Evolutionary conservation across 1,140 invertebrate species (phyloP).

Genomic region (Pissodes strobi): DNA sequence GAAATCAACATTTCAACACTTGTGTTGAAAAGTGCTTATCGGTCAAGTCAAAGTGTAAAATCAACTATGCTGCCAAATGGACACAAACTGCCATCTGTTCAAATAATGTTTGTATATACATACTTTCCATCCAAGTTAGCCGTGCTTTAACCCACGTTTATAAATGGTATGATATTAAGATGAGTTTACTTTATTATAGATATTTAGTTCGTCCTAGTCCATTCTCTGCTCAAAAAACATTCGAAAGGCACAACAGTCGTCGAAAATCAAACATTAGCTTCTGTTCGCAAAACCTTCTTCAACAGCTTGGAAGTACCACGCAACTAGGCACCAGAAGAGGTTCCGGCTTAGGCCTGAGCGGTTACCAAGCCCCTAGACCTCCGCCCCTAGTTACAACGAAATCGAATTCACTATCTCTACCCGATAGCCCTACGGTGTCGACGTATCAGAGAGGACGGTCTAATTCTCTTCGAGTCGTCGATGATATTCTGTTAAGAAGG

Average conservation of each 20-base stretch:
- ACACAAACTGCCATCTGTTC: too few species aligned
- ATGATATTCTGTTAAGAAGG: conserved; percentile 80
- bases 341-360: conserved; percentile 65
- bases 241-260: conserved; percentile 86
- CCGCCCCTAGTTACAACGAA: conserved; percentile 80
- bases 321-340: conserved; percentile 60
- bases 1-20: too few species aligned
- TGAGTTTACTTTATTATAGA: too few species aligned
- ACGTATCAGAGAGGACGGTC: conserved; percentile 77
- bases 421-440: conserved; percentile 81
- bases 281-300: conserved; percentile 72
- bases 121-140: too few species aligned
- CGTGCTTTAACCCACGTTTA: too few species aligned
- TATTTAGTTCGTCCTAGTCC: conserved; percentile 88
- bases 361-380: conserved; percentile 69
- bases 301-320: conserved; percentile 65
- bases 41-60: too few species aligned
- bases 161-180: too few species aligned
- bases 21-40: too few species aligned
- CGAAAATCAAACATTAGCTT: conserved; percentile 91
- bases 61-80: too few species aligned
- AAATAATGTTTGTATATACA: too few species aligned
- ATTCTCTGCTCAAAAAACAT: conserved; percentile 91
- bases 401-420: conserved; percentile 84
- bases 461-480: conserved; percentile 81